Percentiles rank a stretch among this genome's conserved stretches.
phyloP scores from a whole-genome alignment of 2,888 invertebrate genomes.

The Calliopum simillimum region DNA sequence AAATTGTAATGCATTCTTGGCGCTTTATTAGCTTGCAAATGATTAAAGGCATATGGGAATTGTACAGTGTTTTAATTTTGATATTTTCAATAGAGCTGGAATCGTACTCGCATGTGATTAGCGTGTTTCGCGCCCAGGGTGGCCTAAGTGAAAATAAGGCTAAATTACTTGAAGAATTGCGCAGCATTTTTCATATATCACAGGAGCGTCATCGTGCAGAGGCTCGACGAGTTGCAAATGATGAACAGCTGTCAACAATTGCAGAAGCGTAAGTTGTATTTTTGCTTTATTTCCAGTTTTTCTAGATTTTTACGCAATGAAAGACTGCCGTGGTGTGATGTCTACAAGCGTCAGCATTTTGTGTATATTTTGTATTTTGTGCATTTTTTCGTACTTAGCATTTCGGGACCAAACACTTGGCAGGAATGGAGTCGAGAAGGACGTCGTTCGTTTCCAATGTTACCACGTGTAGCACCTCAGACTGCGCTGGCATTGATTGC shows the following conservation, averaged over 20 bases:
- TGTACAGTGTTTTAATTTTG: constrained; percentile 12
- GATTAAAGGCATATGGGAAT: neutral
- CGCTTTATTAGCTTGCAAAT: constrained; percentile 20
- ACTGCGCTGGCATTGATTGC: constrained; percentile 87
- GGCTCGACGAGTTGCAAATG: constrained; percentile 90
- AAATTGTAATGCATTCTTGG: constrained; percentile 5
- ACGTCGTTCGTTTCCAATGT: constrained; percentile 81
- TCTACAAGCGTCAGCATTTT: constrained; percentile 11
- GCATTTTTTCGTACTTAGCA: constrained; percentile 63
- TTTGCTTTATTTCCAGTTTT: neutral
- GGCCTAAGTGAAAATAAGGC: constrained; percentile 86
- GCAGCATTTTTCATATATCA: constrained; percentile 85
- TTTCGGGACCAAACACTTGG: constrained; percentile 76
- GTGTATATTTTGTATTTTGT: constrained; percentile 41
- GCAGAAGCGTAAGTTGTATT: constrained; percentile 82
- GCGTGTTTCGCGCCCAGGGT: constrained; percentile 93
- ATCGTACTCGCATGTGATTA: constrained; percentile 90
- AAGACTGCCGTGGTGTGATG: neutral
- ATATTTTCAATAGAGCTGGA: constrained; percentile 78
- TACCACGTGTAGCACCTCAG: constrained; percentile 87
- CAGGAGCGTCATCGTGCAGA: constrained; percentile 93
- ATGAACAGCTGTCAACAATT: constrained; percentile 88
- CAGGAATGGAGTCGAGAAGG: constrained; percentile 91
- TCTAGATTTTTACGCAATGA: neutral
- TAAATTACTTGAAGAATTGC: constrained; percentile 85